A percentile compares a stretch with the other conserved stretches of the same genome.
Conservation (phyloP, 2,888 invertebrate species). For the Chrysolina americana region DNA sequence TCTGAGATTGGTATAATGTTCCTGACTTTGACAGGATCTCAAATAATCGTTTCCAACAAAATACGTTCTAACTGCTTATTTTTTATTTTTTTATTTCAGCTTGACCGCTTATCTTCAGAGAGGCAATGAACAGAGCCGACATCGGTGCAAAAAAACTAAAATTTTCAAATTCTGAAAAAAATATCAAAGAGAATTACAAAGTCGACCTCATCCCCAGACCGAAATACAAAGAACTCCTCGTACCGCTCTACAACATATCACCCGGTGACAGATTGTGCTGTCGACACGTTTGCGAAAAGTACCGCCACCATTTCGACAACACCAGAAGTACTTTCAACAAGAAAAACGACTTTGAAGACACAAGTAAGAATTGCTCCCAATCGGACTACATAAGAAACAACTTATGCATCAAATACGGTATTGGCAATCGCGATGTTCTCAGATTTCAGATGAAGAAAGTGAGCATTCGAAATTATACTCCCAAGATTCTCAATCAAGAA, state of each 20-base stretch:
- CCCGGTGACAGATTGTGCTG: slow-evolving; percentile 46
- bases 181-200: slow-evolving; percentile 55
- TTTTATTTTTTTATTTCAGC: slow-evolving; percentile 32
- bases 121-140: slow-evolving; percentile 61
- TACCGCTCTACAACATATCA: slow-evolving; percentile 53
- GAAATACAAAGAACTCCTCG: slow-evolving; percentile 44
- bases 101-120: slow-evolving; percentile 29
- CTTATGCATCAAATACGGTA: slow-evolving; percentile 73
- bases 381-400: slow-evolving; percentile 72
- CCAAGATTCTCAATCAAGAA: slow-evolving; percentile 77
- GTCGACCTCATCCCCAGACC: slow-evolving; percentile 54
- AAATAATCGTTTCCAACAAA: not conserved
- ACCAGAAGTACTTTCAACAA: not conserved
- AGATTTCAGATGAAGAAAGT: slow-evolving; percentile 71
- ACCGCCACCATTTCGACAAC: slow-evolving; percentile 8
- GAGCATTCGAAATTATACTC: slow-evolving; percentile 80
- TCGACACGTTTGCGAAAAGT: slow-evolving; percentile 27
- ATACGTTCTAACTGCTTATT: not conserved
- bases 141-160: slow-evolving; percentile 55
- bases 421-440: slow-evolving; percentile 66
- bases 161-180: slow-evolving; percentile 51
- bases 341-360: slow-evolving; percentile 24
- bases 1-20: no score
- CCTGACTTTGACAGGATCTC: no score
- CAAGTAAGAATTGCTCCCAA: slow-evolving; percentile 48